These are phyloP conservation scores for Metopia argyrocephala DNA, from an alignment of 2,888 invertebrate species.

Conservation along the genomic window DNA sequence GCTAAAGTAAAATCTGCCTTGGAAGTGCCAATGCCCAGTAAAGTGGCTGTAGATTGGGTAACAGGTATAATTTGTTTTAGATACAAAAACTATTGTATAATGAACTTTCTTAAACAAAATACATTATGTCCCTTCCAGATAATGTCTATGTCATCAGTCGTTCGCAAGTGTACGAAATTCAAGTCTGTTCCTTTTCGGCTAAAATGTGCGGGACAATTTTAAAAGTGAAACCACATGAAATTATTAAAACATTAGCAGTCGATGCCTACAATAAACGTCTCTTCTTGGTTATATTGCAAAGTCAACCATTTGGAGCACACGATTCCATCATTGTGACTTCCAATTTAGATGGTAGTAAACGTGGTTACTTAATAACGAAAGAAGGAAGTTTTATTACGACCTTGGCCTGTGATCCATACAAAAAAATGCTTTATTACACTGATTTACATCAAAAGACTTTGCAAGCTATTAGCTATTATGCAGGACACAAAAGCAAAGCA, in stretches of 20 bases:
- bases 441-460: slow-evolving; percentile 82
- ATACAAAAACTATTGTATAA: background rate
- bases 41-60: slow-evolving; percentile 87
- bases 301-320: slow-evolving; percentile 77
- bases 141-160: slow-evolving; percentile 85
- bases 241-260: slow-evolving; percentile 82
- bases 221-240: slow-evolving; percentile 79
- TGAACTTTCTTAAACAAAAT: background rate
- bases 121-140: slow-evolving; percentile 51
- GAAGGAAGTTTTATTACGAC: slow-evolving; percentile 77
- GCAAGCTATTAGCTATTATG: slow-evolving; percentile 79
- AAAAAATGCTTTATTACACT: slow-evolving; percentile 86
- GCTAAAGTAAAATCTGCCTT: slow-evolving; percentile 74
- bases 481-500: slow-evolving; percentile 77
- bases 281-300: slow-evolving; percentile 81
- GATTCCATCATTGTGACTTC: slow-evolving; percentile 80
- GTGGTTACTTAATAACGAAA: slow-evolving; percentile 77
- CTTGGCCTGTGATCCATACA: slow-evolving; percentile 80
- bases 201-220: slow-evolving; percentile 81
- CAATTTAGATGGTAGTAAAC: slow-evolving; percentile 79
- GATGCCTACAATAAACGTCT: slow-evolving; percentile 82
- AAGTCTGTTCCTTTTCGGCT: slow-evolving; percentile 80
- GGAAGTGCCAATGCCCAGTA: slow-evolving; percentile 78
- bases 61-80: slow-evolving; percentile 77
- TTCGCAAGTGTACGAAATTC: slow-evolving; percentile 75